These are phyloP conservation scores for Pollimyrus isidori DNA, from an alignment of 2,113 vertebrate species.

Conservation along the genomic window DNA sequence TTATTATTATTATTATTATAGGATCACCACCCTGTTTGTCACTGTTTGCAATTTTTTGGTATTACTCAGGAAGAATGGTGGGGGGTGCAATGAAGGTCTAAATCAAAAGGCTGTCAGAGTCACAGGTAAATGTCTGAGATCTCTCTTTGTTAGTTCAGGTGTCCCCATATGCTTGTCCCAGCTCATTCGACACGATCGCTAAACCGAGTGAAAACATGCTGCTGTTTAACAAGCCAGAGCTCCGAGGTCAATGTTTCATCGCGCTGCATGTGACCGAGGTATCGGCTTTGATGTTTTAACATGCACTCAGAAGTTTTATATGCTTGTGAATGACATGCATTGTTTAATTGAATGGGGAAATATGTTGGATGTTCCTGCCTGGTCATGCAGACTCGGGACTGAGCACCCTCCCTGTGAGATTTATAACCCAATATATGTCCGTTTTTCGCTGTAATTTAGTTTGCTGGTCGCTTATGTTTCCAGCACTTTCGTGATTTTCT, in stretches of 20 bases:
- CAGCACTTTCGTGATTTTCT: not conserved
- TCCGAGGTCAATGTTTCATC: not conserved
- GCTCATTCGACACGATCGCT: not conserved
- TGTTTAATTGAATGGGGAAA: not conserved
- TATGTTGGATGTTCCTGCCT: not conserved
- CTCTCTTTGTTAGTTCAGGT: constrained; percentile 19
- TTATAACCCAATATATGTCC: not conserved
- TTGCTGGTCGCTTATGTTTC: not conserved
- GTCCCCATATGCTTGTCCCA: not conserved
- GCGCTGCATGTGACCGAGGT: not conserved
- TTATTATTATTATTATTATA: not conserved
- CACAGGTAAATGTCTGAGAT: not conserved
- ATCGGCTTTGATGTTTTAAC: not conserved
- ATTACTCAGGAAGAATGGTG: not conserved
- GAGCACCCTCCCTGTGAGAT: not conserved
- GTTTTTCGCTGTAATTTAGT: not conserved
- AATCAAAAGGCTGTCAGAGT: not conserved
- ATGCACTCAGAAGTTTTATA: not conserved
- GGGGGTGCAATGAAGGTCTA: not conserved
- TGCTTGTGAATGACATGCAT: not conserved
- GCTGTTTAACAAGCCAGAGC: not conserved
- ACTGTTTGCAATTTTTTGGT: not conserved
- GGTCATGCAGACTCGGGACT: not conserved
- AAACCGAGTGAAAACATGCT: not conserved
- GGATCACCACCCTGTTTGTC: not conserved